These are phyloP conservation scores for Hirtodrosophila duncani DNA, from an alignment of 2,888 invertebrate species.

Conservation along the genomic window DNA sequence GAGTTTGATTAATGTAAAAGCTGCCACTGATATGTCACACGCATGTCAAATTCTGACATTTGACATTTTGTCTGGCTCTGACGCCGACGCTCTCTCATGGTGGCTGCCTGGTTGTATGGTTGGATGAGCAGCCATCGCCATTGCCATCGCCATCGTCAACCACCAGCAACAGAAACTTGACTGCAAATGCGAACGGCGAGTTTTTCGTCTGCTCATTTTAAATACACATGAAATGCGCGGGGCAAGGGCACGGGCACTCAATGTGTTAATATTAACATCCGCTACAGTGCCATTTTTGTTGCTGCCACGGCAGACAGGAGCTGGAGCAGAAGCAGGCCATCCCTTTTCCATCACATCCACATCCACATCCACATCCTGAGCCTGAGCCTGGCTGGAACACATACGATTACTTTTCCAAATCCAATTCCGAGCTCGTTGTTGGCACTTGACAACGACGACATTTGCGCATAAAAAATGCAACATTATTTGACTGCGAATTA, in stretches of 20 bases:
- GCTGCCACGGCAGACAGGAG: too few relatives aligned
- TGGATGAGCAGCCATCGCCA: constrained; percentile 54
- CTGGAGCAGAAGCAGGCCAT: constrained; percentile 2
- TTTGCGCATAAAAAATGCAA: constrained; percentile 75
- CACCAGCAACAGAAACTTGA: constrained; percentile 50
- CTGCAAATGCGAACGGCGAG: constrained; percentile 55
- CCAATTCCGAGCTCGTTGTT: constrained; percentile 40
- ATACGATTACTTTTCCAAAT: not conserved
- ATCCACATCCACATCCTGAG: constrained; percentile 20
- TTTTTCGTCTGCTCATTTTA: constrained; percentile 43
- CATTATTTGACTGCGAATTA: constrained; percentile 75
- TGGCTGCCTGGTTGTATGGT: constrained; percentile 44
- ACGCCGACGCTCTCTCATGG: constrained; percentile 36
- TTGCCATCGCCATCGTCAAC: constrained; percentile 27
- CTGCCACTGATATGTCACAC: constrained; percentile 80
- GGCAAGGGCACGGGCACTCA: constrained; percentile 33
- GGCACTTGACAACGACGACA: constrained; percentile 76
- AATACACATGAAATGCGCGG: constrained; percentile 40
- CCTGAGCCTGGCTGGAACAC: constrained; percentile 27
- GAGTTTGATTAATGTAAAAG: constrained; percentile 79
- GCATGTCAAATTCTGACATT: constrained; percentile 79
- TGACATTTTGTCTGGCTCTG: constrained; percentile 76
- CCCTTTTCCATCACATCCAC: constrained; percentile 22
- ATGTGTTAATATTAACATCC: constrained; percentile 71
- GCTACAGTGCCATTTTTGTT: constrained; percentile 62